These are phyloP conservation scores for pig (Sus scrofa) DNA, from an alignment of 2,113 vertebrate genomes.

Conservation along the genomic window DNA sequence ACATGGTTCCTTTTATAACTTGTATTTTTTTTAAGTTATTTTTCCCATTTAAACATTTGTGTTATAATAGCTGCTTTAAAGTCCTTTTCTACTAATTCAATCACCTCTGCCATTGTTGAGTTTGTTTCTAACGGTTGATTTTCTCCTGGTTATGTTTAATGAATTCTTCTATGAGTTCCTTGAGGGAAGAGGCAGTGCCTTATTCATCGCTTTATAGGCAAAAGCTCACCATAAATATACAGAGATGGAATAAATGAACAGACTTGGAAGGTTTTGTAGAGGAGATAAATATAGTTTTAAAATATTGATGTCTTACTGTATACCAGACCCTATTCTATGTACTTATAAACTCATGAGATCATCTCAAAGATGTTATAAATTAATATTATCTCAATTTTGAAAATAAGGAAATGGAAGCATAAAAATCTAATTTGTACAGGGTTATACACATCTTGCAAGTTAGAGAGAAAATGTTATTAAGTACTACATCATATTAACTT, in stretches of 20 bases:
- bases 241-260: background rate
- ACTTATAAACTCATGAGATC: background rate
- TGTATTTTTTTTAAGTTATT: background rate
- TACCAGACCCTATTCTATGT: background rate
- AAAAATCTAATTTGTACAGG: background rate
- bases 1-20: background rate
- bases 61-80: background rate
- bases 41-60: background rate
- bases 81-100: background rate
- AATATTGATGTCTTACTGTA: background rate
- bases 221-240: background rate
- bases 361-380: background rate
- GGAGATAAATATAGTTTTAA: background rate
- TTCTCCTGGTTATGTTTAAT: background rate
- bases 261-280: background rate
- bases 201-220: background rate
- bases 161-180: background rate
- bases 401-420: background rate
- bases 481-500: background rate
- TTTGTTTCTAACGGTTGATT: background rate
- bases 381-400: background rate
- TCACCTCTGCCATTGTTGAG: background rate
- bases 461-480: constrained; percentile 29
- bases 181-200: background rate
- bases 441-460: background rate